Evolutionary conservation across 92 coral and sea anemone species (phyloP), one percentile per base, ranked within the genome.

Genomic region (Scolanthus callimorphus): DNA sequence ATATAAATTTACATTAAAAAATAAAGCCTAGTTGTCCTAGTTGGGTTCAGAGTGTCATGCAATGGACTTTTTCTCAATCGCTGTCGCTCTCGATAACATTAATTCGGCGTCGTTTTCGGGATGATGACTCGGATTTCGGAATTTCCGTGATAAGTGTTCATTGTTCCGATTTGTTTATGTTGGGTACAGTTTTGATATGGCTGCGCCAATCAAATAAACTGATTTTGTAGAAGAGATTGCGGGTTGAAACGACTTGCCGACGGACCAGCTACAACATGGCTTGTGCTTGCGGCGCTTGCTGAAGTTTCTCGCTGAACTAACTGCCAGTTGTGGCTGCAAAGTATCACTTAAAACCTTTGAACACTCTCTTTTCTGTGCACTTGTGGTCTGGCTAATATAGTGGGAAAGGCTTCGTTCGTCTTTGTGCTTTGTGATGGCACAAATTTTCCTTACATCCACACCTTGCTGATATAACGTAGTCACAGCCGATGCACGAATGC

Each of bases 351-450:
- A 31, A 25, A 63, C 19, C 70, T 63, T 63, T 13, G 70, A 63
- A 27, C 70, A 63, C 26, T 63, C 70, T 63, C 70, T 63, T 39
- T 63, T 63, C 31, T 63, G 70, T 63, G 59, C 70, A 63, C 70
- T 63, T 63, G 70, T 63, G 27, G 29, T 61, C 23, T 61, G 56
- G 55, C 38, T 61, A 56, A 61, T 61, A 43, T 61, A 61, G 56
- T 41, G 75, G 19, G 75, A 26, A 53, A 69, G 75, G 38, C 75
- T 69, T 49, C 75, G 27, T 57, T 69, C 75, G 28, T 69, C 66
- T 69, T 69, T 69, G 54, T 69, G 75, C 75, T 57, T 69, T 69
- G 75, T 69, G 63, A 69, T 69, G 31, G 75, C 51, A 39, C 75
- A 69, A 26, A 69, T 69, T 69, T 69, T 45, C 29, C 51, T 69